Evolutionary conservation across 2,113 vertebrate genomes (phyloP).

Genomic region (Agapornis roseicollis): DNA sequence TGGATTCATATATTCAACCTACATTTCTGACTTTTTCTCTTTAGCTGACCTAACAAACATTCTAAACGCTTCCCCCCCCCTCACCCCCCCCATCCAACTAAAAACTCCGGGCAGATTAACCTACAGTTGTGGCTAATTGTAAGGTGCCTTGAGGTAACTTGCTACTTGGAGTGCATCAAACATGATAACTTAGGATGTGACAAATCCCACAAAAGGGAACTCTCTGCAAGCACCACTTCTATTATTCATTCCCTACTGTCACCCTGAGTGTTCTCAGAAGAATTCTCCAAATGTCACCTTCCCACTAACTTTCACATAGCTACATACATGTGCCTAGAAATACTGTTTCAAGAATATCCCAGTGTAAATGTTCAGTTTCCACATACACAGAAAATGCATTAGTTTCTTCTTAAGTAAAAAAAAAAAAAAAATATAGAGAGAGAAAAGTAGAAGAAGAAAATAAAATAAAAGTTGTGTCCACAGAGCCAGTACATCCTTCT

Average conservation of each 20-base stretch:
- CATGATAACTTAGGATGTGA: neutral
- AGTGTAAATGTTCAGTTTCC: neutral
- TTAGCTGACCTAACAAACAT: neutral
- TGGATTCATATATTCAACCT: neutral
- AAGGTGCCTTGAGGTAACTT: constrained; percentile 10
- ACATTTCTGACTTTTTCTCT: neutral
- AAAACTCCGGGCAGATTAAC: neutral
- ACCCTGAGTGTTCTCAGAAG: constrained; percentile 39
- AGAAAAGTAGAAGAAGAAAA: neutral
- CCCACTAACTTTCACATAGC: constrained; percentile 16
- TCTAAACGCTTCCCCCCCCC: accelerated
- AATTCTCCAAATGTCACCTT: constrained; percentile 47
- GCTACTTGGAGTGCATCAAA: neutral
- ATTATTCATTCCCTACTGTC: constrained; percentile 57
- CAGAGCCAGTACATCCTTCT: neutral
- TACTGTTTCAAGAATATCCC: neutral
- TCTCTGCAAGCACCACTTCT: constrained; percentile 22
- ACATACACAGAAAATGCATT: constrained; percentile 54
- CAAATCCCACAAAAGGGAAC: constrained; percentile 16
- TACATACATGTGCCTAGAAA: neutral
- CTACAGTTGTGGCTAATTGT: neutral
- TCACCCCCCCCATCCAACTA: accelerated
- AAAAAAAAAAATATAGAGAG: neutral
- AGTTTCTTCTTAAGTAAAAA: neutral
- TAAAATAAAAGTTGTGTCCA: neutral